Base-by-base conservation (phyloP, 2,797 vertebrate genomes). In the Aselliscus stoliczkanus region DNA sequence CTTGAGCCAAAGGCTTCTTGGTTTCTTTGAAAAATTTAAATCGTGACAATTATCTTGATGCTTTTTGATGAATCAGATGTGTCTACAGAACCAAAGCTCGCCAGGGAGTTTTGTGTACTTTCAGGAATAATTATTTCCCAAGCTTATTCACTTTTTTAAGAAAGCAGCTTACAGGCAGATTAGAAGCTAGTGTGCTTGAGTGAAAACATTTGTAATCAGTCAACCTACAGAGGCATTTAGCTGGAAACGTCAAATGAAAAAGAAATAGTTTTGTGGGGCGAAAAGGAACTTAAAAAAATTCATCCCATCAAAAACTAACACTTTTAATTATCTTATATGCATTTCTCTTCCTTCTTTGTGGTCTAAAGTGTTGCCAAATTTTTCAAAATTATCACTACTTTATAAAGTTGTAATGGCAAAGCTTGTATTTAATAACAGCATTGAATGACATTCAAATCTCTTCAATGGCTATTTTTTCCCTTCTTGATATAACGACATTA, bases 1-100 rank as follows among this genome's bases (percentile, higher is more conserved):
- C 97, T 97, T 93, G 96, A 97, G 98, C 98, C 98, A 99, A 98
- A 95, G 98, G 83, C 96, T 98, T 98, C 98, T 93, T 96, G 97
- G 98, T 98, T 98, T 97, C 98, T 98, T 98, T 99, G 98, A 98
- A 98, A 98, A 98, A 98, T 98, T 98, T 98, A 98, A 98, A 98
- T 98, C 98, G 98, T 99, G 98, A 99, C 98, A 98, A 98, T 98
- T 98, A 98, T 98, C 97, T 98, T 98, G 98, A 99, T 99, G 98
- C 93, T 97, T 86, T 98, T 98, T 97, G 95, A 98, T 98, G 98
- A 99, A 98, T 98, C 97, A 98, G 98, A 98, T 97, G 98, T 98
- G 97, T 98, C 97, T 98, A 54, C 96, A 96, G 95, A 96, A 98
- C 98, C 98, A 98, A 98, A 97, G 94, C 95, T 94, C 97, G 97